These are phyloP conservation scores for Liparis tanakae DNA, from an alignment of 2,797 vertebrate genomes.

Conservation along the genomic window DNA sequence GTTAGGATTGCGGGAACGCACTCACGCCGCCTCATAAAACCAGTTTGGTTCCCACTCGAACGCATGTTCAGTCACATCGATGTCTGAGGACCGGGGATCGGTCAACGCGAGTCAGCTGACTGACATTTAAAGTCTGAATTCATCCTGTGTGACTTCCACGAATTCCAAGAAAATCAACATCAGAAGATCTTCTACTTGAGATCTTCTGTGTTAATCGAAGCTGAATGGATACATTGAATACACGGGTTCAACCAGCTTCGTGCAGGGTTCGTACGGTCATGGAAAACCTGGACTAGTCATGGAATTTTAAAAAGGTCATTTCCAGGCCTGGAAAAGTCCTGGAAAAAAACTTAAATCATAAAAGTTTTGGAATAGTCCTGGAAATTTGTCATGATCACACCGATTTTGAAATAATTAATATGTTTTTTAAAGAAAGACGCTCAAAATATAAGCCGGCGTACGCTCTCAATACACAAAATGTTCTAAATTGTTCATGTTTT, in stretches of 20 bases:
- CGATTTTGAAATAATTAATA: too few species aligned
- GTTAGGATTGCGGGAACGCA: not conserved
- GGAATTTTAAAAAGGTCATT: too few species aligned
- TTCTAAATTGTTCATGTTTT: too few species aligned
- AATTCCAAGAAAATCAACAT: conserved; percentile 2
- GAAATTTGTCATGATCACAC: too few species aligned
- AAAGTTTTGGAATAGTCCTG: too few species aligned
- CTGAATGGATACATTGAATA: not conserved
- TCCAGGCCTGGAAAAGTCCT: too few species aligned
- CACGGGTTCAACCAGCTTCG: not conserved
- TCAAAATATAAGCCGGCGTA: too few species aligned
- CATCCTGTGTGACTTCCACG: not conserved
- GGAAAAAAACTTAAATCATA: too few species aligned
- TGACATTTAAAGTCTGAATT: not conserved
- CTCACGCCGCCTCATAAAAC: not conserved
- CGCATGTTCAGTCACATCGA: not conserved
- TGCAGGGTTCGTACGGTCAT: too few species aligned
- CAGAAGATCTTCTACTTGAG: not conserved
- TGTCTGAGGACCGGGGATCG: not conserved
- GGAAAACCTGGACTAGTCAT: too few species aligned
- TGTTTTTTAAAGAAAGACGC: too few species aligned
- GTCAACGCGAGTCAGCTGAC: not conserved
- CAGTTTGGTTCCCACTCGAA: not conserved
- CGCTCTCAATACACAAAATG: too few species aligned
- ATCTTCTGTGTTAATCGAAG: not conserved